Evolutionary conservation across 2,113 vertebrate species (phyloP).

Genomic region (Podarcis muralis): DNA sequence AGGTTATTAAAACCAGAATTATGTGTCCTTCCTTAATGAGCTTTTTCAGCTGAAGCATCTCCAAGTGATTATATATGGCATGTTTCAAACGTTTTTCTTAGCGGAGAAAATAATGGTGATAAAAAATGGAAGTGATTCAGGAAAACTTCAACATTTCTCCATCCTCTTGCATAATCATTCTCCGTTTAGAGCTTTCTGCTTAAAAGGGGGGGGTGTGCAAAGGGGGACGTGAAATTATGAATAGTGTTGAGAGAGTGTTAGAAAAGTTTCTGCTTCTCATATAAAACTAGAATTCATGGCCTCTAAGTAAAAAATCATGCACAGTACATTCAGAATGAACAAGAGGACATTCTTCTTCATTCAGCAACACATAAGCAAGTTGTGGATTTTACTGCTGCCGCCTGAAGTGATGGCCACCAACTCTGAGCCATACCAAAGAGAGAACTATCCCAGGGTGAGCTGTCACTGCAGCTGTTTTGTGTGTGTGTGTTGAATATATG

Average conservation of each 20-base stretch:
- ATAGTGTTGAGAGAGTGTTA: constrained; percentile 4
- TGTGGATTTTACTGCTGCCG: background rate
- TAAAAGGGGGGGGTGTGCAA: background rate
- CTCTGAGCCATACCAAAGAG: background rate
- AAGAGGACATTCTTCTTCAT: background rate
- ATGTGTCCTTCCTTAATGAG: constrained; percentile 5
- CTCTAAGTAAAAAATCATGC: background rate
- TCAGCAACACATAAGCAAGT: background rate
- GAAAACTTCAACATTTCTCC: background rate
- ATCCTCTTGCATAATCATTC: background rate
- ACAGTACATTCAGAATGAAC: background rate
- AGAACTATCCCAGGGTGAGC: background rate
- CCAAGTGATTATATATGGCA: constrained; percentile 20
- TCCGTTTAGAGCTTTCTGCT: no score
- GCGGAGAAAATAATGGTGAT: background rate
- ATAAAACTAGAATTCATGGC: background rate
- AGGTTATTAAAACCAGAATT: constrained; percentile 21
- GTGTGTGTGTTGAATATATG: no score
- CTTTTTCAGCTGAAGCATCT: constrained; percentile 15
- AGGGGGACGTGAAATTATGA: background rate
- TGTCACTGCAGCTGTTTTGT: background rate
- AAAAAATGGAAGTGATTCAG: background rate
- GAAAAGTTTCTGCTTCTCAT: background rate
- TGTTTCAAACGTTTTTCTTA: background rate
- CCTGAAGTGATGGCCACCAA: background rate